Evolutionary conservation across 2,888 invertebrate genomes (phyloP).

Genomic region (Morpho helenor): DNA sequence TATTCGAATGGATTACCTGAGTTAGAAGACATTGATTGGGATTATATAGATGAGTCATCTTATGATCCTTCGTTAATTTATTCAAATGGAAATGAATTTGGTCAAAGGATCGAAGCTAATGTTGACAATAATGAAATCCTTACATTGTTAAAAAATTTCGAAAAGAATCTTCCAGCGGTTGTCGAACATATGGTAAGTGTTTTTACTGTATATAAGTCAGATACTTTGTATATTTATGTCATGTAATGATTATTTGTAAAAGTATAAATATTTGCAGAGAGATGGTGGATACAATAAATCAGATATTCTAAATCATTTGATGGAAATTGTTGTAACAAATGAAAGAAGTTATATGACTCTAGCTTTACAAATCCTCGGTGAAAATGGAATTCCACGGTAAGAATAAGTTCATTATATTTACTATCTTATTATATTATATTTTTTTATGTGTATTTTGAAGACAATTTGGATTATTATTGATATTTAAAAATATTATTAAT

Average conservation of each 20-base stretch:
- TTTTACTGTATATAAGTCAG: slow-evolving; percentile 5
- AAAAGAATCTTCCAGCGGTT: slow-evolving; percentile 48
- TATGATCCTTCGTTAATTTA: slow-evolving; percentile 81
- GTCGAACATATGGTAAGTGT: slow-evolving; percentile 55
- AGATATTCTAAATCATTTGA: slow-evolving; percentile 62
- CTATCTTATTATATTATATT: neutral
- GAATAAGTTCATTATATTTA: slow-evolving; percentile 27
- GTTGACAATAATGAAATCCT: slow-evolving; percentile 50
- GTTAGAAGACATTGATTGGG: slow-evolving; percentile 75
- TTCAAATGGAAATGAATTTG: slow-evolving; percentile 82
- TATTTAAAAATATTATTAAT: too few relatives aligned
- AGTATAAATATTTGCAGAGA: slow-evolving; percentile 48
- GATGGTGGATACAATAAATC: slow-evolving; percentile 56
- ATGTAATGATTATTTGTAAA: slow-evolving; percentile 16
- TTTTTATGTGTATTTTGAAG: slow-evolving; percentile 15
- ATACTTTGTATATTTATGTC: neutral
- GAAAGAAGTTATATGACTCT: slow-evolving; percentile 57
- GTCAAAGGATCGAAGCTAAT: slow-evolving; percentile 64
- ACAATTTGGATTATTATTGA: too few relatives aligned
- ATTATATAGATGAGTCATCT: slow-evolving; percentile 62
- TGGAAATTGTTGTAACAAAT: slow-evolving; percentile 58
- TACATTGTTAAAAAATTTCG: slow-evolving; percentile 51
- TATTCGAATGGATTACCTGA: slow-evolving; percentile 82
- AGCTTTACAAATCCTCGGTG: slow-evolving; percentile 46
- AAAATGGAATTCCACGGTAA: slow-evolving; percentile 39